Evolutionary conservation across 2,797 vertebrate genomes (phyloP).

Genomic region (Periparus ater): DNA sequence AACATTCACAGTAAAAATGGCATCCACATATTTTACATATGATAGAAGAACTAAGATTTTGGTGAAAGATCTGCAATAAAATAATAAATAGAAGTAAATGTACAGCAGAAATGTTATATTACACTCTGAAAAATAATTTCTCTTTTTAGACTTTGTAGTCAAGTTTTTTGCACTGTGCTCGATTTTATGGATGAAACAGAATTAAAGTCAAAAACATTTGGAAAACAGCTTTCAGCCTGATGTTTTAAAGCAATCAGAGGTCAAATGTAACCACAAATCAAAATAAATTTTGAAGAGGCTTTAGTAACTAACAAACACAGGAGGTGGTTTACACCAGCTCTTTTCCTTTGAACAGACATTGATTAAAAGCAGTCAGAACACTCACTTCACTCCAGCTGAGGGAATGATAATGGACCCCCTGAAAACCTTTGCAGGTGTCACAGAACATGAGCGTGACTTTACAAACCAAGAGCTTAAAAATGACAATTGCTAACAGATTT

Average conservation of each 20-base stretch:
- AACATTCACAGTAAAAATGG: constrained; percentile 9
- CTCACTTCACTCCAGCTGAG: not conserved
- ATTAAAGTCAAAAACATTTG: not conserved
- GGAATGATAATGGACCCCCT: not conserved
- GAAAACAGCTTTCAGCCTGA: not conserved
- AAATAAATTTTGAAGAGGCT: not conserved
- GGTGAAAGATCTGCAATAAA: not conserved
- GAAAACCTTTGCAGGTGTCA: not conserved
- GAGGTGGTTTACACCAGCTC: not conserved
- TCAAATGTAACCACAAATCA: not conserved
- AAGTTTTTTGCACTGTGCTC: not conserved
- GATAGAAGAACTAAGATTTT: not conserved
- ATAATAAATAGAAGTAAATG: constrained; percentile 18
- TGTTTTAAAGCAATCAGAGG: not conserved
- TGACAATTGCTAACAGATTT: not conserved
- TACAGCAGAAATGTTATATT: constrained; percentile 21
- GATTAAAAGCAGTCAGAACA: not conserved
- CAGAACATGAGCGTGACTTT: not conserved
- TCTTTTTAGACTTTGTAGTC: not conserved
- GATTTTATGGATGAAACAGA: not conserved
- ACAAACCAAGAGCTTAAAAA: not conserved
- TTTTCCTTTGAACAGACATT: not conserved
- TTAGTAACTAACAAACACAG: not conserved
- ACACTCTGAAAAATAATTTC: constrained; percentile 5
- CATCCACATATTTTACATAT: not conserved